These are phyloP conservation scores for Achlya flavicornis DNA, from an alignment of 2,888 invertebrate genomes.

Conservation along the genomic window DNA sequence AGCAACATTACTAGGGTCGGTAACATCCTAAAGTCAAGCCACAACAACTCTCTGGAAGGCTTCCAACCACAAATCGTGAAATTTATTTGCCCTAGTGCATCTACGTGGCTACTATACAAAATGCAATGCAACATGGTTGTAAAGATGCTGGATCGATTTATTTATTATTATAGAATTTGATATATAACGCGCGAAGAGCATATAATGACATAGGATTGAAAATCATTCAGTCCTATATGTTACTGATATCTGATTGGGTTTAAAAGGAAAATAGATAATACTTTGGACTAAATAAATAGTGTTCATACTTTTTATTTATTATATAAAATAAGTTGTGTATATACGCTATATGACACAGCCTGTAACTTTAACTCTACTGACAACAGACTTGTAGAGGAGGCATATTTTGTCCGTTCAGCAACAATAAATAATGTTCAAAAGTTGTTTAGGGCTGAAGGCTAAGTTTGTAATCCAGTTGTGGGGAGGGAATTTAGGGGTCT, in stretches of 20 bases:
- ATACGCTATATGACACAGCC: conserved; percentile 13
- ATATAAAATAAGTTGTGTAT: no score
- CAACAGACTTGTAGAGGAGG: conserved; percentile 33
- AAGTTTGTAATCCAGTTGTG: conserved; percentile 13
- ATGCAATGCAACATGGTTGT: conserved; percentile 43
- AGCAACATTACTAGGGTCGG: conserved; percentile 13
- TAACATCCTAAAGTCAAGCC: conserved; percentile 51
- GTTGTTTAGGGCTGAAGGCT: conserved; percentile 32
- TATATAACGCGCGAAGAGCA: no score
- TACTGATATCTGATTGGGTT: no score
- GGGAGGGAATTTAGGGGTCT: background rate
- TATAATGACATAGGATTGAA: no score
- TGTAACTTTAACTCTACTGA: conserved; percentile 10
- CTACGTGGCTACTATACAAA: conserved; percentile 74
- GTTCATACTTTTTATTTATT: no score
- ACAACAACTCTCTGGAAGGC: conserved; percentile 72
- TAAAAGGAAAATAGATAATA: no score
- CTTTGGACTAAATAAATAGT: no score
- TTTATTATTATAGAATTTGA: background rate
- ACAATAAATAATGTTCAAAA: conserved; percentile 57
- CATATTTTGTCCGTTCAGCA: conserved; percentile 59
- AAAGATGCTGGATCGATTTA: conserved; percentile 33
- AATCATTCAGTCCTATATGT: no score
- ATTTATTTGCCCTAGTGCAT: conserved; percentile 79
- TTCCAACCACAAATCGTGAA: conserved; percentile 80